Base-by-base conservation (phyloP, 2,113 vertebrate genomes). In the Lycaon pictus region DNA sequence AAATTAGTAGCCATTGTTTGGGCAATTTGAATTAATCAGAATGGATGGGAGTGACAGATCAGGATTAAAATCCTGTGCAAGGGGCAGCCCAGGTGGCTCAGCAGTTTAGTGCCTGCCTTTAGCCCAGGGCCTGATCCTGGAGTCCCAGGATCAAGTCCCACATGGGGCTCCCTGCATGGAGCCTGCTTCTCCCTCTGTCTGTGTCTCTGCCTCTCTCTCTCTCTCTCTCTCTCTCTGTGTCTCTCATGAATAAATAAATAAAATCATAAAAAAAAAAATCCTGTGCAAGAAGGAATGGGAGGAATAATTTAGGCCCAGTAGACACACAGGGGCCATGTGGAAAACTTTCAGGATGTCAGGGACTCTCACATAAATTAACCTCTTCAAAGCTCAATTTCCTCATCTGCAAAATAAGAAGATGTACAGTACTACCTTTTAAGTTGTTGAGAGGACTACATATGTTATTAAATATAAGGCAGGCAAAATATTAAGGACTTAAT, bases 391-490 rank as follows among this genome's bases (percentile, higher is more conserved):
- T 80, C 62, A n/a, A 12, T 76, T 58, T 81, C 29, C 53, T 81
- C 23, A 2, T 37, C 16, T 77, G 11, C 20, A 84, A 84, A 95
- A 93, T 48, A 48, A 58, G 51, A 55, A 53, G 48, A 58, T 65
- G 74, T 56, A 77, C 11, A 25, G 25, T 55, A n/a, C 10, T 43
- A 94, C 56, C 65, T 63, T 8, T 65, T 43, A 76, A 83, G 29
- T 15, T 67, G 22, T 48, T 89, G 35, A 90, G 80, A 90, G 90
- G 69, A 90, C 11, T 76, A 95, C 90, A 90, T 80, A 37, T 67
- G 35, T 90, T 84, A 71, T 67, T 90, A 95, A 76, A 84, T 76
- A 95, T 56, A 83, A 89, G 48, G 35, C 17, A 29, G 22, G 32
- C 65, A 65, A 48, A 67, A 84, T 32, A 62, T 22, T 62, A 35